Conservation (phyloP, 2,888 invertebrate genomes). For the Lysandra bellargus region DNA sequence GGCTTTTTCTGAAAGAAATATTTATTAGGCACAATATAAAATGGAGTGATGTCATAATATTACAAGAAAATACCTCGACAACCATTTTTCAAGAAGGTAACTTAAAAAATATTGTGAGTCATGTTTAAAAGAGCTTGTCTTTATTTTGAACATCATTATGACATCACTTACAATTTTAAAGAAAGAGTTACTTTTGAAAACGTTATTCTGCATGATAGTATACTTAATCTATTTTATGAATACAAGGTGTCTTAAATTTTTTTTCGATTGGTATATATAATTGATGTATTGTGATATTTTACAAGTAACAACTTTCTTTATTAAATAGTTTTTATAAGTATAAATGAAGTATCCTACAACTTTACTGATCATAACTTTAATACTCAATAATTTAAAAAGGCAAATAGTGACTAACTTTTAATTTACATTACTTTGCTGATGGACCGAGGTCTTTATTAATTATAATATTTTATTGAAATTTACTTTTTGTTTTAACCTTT, state of each 20-base stretch:
- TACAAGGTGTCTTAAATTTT: neutral
- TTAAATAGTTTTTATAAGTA: neutral
- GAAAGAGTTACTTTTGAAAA: neutral
- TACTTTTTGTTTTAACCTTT: no score
- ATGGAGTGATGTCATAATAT: conserved; percentile 39
- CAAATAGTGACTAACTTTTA: neutral
- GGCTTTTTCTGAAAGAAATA: conserved; percentile 51
- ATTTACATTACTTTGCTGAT: neutral
- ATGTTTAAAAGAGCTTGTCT: neutral
- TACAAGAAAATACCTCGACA: neutral
- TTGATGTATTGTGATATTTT: neutral
- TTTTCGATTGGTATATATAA: neutral
- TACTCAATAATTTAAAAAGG: no score
- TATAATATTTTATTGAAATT: neutral
- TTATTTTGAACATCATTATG: neutral
- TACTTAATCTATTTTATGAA: neutral
- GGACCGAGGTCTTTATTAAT: neutral
- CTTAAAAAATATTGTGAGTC: no score
- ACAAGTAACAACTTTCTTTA: neutral
- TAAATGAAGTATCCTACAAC: neutral
- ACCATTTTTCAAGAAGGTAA: no score
- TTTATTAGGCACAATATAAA: conserved; percentile 37
- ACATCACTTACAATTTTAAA: neutral
- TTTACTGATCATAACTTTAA: neutral
- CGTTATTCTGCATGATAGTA: neutral